A percentile compares a stretch with the other conserved stretches of the same genome.
phyloP scores from a whole-genome alignment of 2,888 invertebrate genomes.

The Vesta saturnalis region DNA sequence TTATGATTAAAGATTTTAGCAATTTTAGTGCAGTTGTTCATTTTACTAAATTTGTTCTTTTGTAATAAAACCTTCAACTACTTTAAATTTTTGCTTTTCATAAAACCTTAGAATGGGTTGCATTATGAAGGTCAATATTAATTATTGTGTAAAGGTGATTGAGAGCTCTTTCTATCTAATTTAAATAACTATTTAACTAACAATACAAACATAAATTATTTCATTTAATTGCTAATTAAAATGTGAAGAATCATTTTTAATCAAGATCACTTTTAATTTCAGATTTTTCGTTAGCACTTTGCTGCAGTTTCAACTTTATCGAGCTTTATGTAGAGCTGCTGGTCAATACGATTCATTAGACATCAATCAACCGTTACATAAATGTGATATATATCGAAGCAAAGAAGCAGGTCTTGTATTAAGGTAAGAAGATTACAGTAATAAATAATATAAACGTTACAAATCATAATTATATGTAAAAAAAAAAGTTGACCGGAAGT shows the following conservation, averaged over 20 bases:
- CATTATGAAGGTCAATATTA: slow-evolving; percentile 11
- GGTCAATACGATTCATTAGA: slow-evolving; percentile 83
- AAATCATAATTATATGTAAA: slow-evolving; percentile 11
- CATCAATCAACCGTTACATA: slow-evolving; percentile 79
- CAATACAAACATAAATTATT: neutral
- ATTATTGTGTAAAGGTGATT: slow-evolving; percentile 10
- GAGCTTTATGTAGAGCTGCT: slow-evolving; percentile 83
- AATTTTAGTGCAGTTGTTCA: neutral
- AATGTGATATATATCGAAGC: slow-evolving; percentile 91
- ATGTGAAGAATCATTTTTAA: neutral
- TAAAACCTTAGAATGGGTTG: neutral
- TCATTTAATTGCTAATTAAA: neutral
- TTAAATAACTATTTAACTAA: neutral
- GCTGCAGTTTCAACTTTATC: slow-evolving; percentile 92
- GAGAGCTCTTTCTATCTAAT: neutral
- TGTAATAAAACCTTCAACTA: slow-evolving; percentile 2
- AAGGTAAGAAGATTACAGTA: slow-evolving; percentile 70
- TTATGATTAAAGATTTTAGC: too few relatives aligned
- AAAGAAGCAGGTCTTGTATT: slow-evolving; percentile 86
- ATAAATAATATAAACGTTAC: neutral
- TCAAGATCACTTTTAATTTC: slow-evolving; percentile 60
- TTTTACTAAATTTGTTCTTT: neutral
- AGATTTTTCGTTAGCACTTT: slow-evolving; percentile 94
- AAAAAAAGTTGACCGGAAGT: slow-evolving; percentile 35
- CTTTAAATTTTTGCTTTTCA: slow-evolving; percentile 3